phyloP scores from a whole-genome alignment of 2,797 vertebrate species.

The Ctenopoma multispine region DNA sequence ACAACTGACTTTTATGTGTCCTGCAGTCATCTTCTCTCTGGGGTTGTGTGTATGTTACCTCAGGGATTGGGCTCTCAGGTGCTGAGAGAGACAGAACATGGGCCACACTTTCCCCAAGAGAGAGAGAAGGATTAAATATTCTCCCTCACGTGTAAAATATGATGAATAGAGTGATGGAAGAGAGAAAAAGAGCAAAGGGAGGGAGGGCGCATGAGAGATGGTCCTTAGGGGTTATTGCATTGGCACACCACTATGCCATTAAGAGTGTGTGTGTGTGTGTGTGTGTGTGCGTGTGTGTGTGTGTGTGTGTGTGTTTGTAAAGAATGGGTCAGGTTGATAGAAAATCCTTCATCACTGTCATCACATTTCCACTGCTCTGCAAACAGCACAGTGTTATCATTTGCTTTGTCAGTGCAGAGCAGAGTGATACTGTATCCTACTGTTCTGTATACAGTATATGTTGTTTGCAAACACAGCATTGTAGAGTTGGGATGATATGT shows the following conservation, averaged over 20 bases:
- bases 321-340: slow-evolving; percentile 15
- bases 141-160: slow-evolving; percentile 52
- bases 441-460: slow-evolving; percentile 2
- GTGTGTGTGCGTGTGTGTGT: not conserved
- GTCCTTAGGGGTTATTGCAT: slow-evolving; percentile 42
- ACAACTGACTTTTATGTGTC: slow-evolving; percentile 25
- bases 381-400: slow-evolving; percentile 29
- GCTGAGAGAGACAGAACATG: slow-evolving; percentile 52
- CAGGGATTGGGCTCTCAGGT: slow-evolving; percentile 67
- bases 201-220: slow-evolving; percentile 12
- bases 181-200: slow-evolving; percentile 25
- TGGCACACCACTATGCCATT: slow-evolving; percentile 20
- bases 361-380: slow-evolving; percentile 43
- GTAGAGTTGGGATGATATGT: not conserved
- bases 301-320: not conserved
- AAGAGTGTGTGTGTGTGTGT: no score
- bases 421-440: slow-evolving; percentile 16
- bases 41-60: slow-evolving; percentile 34
- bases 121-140: slow-evolving; percentile 33
- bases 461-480: slow-evolving; percentile 43
- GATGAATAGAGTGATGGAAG: slow-evolving; percentile 40
- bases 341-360: slow-evolving; percentile 28
- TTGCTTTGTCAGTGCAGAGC: slow-evolving; percentile 14
- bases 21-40: slow-evolving; percentile 22
- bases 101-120: slow-evolving; percentile 27